Percentiles rank a stretch among this genome's conserved stretches.
Evolutionary conservation across 37 sponge, comb jelly and placozoan species (phyloP).

Genomic region (Chondrosia reniformis): DNA sequence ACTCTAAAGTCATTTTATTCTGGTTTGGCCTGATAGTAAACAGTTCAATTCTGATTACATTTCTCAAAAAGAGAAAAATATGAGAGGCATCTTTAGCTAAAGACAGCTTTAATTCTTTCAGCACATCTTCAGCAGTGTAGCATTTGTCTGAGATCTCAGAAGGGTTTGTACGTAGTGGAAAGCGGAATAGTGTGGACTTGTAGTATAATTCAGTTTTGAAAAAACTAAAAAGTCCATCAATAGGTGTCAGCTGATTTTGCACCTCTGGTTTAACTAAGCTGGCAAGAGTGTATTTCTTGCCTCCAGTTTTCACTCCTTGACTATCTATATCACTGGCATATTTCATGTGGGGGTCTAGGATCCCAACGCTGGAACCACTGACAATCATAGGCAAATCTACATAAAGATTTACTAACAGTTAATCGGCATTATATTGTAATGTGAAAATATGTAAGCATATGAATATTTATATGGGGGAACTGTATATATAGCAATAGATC

Average conservation of each 20-base stretch:
- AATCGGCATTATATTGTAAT: no score
- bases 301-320: not conserved
- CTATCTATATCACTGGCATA: not conserved
- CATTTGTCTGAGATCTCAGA: slow-evolving; percentile 33
- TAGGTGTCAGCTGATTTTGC: slow-evolving; percentile 24
- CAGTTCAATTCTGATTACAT: slow-evolving; percentile 38
- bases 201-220: not conserved
- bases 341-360: slow-evolving; percentile 49
- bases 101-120: slow-evolving; percentile 24
- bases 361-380: slow-evolving; percentile 39
- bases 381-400: slow-evolving; percentile 61
- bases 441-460: not conserved
- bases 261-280: slow-evolving; percentile 15
- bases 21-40: not conserved
- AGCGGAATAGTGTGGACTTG: slow-evolving; percentile 71
- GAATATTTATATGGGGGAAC: not conserved
- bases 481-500: not conserved
- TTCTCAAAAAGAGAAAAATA: slow-evolving; percentile 56
- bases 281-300: not conserved
- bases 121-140: slow-evolving; percentile 27
- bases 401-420: no score
- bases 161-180: slow-evolving; percentile 46
- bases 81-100: slow-evolving; percentile 33
- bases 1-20: not conserved
- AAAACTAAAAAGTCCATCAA: slow-evolving; percentile 40